phyloP scores from a whole-genome alignment of 2,888 invertebrate species.

The Muschampia plurimacula region DNA sequence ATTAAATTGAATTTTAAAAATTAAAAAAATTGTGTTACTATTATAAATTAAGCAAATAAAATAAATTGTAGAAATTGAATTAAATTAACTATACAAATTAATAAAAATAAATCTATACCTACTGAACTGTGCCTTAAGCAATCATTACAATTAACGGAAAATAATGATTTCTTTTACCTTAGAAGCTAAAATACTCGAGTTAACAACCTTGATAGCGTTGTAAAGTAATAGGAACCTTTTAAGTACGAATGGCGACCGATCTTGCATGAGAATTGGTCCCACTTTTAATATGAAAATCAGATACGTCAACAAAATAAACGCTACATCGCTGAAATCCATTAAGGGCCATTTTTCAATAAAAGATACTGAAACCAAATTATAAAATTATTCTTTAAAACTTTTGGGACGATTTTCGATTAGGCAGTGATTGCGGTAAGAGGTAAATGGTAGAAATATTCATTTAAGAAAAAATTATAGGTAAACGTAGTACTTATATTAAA shows the following conservation, averaged over 20 bases:
- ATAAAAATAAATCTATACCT: too few species aligned
- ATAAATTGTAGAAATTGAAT: too few species aligned
- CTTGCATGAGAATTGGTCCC: constrained; percentile 89
- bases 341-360: constrained; percentile 88
- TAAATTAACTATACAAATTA: too few species aligned
- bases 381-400: neutral
- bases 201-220: constrained; percentile 87
- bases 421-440: neutral
- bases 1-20: too few species aligned
- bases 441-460: neutral
- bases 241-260: constrained; percentile 85
- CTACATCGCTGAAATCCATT: constrained; percentile 87
- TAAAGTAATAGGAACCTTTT: constrained; percentile 87
- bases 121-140: too few species aligned
- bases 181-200: constrained; percentile 81
- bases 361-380: constrained; percentile 77
- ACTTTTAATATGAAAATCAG: constrained; percentile 87
- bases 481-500: too few species aligned
- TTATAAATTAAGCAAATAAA: too few species aligned
- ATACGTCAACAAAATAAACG: constrained; percentile 84
- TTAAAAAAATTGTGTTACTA: too few species aligned
- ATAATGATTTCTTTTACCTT: constrained; percentile 65
- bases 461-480: too few species aligned
- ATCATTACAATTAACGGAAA: too few species aligned
- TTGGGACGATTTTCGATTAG: neutral